Percentiles rank a stretch among this genome's conserved stretches.
Conservation (phyloP, 2,797 vertebrate genomes). For the Lepilemur ruficaudatus region DNA sequence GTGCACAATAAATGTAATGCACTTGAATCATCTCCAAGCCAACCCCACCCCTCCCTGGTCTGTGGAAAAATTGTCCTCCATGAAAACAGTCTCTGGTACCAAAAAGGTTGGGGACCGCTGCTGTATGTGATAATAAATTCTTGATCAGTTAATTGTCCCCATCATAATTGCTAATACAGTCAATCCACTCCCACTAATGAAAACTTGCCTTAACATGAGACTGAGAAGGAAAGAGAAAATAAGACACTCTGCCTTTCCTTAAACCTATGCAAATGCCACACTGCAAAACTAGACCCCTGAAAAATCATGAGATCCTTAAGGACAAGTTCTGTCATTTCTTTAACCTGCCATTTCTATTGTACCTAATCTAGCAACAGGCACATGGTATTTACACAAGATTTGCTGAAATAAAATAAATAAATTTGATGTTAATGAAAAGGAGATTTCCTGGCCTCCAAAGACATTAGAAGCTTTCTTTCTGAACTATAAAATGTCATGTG, state of each 20-base stretch:
- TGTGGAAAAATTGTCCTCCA: too few species aligned
- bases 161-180: slow-evolving; percentile 31
- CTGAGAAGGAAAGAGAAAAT: not conserved
- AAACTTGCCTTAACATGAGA: slow-evolving; percentile 2
- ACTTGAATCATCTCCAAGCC: too few species aligned
- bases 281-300: slow-evolving; percentile 1
- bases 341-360: slow-evolving; percentile 26
- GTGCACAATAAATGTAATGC: too few species aligned
- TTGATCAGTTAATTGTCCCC: slow-evolving; percentile 25
- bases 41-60: too few species aligned
- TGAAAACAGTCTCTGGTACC: too few species aligned
- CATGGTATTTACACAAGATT: slow-evolving; percentile 66
- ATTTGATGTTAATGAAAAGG: slow-evolving; percentile 56
- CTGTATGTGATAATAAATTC: not conserved
- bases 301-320: slow-evolving; percentile 39
- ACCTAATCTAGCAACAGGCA: slow-evolving; percentile 37
- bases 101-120: too few species aligned
- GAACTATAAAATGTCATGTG: slow-evolving; percentile 58
- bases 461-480: slow-evolving; percentile 37
- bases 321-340: slow-evolving; percentile 38
- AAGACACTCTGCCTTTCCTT: not conserved
- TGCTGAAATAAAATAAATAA: slow-evolving; percentile 63
- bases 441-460: slow-evolving; percentile 49
- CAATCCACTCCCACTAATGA: not conserved
- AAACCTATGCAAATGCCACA: slow-evolving; percentile 43